These are phyloP conservation scores for Drosophila murphyi DNA, from an alignment of 1,140 invertebrate genomes.

Conservation along the genomic window DNA sequence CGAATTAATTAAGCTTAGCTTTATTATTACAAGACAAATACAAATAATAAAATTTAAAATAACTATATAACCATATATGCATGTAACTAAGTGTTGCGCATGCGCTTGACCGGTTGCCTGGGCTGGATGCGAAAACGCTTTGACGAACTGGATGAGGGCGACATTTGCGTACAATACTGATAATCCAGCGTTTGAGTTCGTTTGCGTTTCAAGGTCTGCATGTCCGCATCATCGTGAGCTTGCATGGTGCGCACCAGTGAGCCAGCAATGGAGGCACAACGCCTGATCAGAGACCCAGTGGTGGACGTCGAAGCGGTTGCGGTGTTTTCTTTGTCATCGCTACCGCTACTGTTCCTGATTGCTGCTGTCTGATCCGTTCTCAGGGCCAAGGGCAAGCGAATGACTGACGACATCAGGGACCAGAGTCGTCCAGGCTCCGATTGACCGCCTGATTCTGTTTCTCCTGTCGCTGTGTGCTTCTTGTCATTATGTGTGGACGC, in stretches of 20 bases:
- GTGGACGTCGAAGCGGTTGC: neutral
- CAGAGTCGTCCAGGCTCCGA: conserved; percentile 58
- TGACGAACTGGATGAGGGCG: conserved; percentile 56
- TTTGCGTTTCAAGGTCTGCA: conserved; percentile 68
- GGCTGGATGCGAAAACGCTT: conserved; percentile 77
- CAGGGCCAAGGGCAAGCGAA: conserved; percentile 62
- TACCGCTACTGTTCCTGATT: neutral
- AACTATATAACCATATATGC: neutral
- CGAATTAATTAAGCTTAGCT: neutral
- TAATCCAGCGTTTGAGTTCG: conserved; percentile 73
- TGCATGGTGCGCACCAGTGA: conserved; percentile 65
- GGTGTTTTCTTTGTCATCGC: conserved; percentile 47
- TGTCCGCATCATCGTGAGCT: conserved; percentile 43
- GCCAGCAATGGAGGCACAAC: conserved; percentile 78
- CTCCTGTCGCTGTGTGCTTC: conserved; percentile 8
- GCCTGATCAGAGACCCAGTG: conserved; percentile 61
- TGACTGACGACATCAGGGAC: conserved; percentile 73
- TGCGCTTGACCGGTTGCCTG: conserved; percentile 74
- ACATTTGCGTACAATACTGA: conserved; percentile 47
- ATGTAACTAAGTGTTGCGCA: conserved; percentile 55
- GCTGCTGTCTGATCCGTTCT: conserved; percentile 13
- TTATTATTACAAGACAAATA: conserved; percentile 1
- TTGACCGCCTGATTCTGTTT: neutral
- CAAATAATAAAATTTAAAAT: neutral
- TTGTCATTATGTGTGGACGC: conserved; percentile 65